These are phyloP conservation scores for Barnardius zonarius DNA, from an alignment of 2,113 vertebrate species.

Conservation along the genomic window DNA sequence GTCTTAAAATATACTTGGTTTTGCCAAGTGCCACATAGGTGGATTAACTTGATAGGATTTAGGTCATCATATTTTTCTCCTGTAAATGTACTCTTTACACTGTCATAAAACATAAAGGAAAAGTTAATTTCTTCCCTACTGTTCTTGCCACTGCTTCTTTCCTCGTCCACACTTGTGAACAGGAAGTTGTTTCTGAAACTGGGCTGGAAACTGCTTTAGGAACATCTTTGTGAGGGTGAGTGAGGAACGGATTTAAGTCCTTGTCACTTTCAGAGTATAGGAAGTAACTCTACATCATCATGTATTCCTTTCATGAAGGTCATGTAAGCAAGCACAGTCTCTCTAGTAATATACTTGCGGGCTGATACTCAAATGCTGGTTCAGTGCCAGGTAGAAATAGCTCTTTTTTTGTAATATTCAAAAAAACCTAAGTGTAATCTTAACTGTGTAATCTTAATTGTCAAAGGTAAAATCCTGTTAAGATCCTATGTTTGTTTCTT, in stretches of 20 bases:
- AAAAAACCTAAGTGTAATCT: background rate
- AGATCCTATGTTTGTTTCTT: background rate
- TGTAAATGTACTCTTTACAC: background rate
- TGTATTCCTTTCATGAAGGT: background rate
- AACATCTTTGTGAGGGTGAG: background rate
- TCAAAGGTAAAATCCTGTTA: background rate
- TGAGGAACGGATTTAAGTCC: background rate
- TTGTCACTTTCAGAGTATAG: background rate
- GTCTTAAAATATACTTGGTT: background rate
- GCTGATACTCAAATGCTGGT: accelerated
- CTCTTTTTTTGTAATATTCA: background rate
- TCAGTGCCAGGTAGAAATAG: background rate
- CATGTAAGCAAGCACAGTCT: background rate
- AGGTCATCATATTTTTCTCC: background rate
- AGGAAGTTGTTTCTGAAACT: background rate
- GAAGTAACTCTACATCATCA: background rate
- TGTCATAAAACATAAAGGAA: background rate
- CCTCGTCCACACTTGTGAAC: background rate
- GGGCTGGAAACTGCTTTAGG: background rate
- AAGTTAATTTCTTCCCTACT: background rate
- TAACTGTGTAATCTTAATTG: background rate
- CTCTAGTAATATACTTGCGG: background rate
- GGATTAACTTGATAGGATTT: background rate
- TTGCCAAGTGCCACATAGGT: background rate
- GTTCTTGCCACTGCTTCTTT: background rate